phyloP scores from a whole-genome alignment of 2,113 vertebrate species.

The Syrmaticus mikado region DNA sequence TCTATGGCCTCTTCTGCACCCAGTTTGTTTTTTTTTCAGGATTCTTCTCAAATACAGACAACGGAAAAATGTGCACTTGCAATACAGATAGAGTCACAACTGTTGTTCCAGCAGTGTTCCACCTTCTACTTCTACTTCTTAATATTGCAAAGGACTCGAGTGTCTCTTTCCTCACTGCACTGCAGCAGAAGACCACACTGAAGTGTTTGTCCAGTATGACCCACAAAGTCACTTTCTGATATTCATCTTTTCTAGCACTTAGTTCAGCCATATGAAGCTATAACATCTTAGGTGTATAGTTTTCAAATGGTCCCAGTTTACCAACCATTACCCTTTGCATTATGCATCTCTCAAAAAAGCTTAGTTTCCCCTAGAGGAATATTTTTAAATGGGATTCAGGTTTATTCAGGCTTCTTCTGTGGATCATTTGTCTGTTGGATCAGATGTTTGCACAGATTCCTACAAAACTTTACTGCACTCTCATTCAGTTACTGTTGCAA shows the following conservation, averaged over 20 bases:
- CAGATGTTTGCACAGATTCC: neutral
- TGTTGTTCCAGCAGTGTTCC: neutral
- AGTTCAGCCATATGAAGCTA: neutral
- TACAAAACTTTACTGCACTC: neutral
- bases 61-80: neutral
- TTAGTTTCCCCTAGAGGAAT: neutral
- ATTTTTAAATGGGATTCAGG: neutral
- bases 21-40: neutral
- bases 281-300: neutral
- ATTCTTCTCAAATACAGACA: neutral
- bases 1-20: neutral
- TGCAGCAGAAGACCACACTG: neutral
- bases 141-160: neutral
- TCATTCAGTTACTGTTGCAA: neutral
- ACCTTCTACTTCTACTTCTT: neutral
- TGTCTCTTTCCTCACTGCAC: neutral
- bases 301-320: neutral
- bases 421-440: neutral
- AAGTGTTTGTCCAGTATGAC: neutral
- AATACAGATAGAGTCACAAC: neutral
- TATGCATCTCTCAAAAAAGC: neutral
- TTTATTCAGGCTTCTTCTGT: neutral
- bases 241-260: neutral
- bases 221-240: neutral
- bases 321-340: neutral